Evolutionary conservation across 2,797 vertebrate genomes (phyloP), one percentile per base, ranked within the genome.

Genomic region (Tympanoctomys barrerae): DNA sequence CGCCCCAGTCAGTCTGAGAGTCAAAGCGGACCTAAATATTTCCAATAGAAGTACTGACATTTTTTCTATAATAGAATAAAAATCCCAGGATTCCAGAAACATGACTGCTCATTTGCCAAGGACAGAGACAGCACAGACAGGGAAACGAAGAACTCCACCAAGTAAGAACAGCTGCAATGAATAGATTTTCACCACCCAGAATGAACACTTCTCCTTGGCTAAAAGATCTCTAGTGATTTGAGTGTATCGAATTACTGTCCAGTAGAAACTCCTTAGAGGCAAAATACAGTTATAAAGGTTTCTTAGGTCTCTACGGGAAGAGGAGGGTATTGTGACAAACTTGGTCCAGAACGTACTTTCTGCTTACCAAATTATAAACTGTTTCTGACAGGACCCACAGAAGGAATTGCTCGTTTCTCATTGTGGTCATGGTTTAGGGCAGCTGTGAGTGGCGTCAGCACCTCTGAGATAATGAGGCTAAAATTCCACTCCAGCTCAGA

Each of bases 281-380:
- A 80, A 33, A 64, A 78, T 39, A 33, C 0, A 54, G 2, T 84
- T 71, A 54, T 21, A 19, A 80, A 62, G 86, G 46, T 85, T 64
- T 71, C 61, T 57, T 61, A 5, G 0, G 22, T 73, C 13, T 2
- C 66, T 80, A 59, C 85, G 68, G 80, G 39, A 90, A 90, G 71
- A 82, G 81, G 49, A 85, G 22, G 39, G 54, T 54, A 57, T n/a
- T 64, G 6, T 82, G 59, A 11, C 22, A 4, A n/a, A 18, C 73
- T 75, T 85, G 5, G 24, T 28, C 8, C 39, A 73, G n/a, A 87
- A 83, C 84, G 13, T 73, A 62, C 75, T 94, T 96, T 77, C 77
- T 49, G 18, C 5, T 39, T 78, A 78, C 18, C 52, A 68, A 83
- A 52, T 59, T 82, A 49, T 19, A 59, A 39, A 18, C 22, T 79